Evolutionary conservation across 2,113 vertebrate species (phyloP).

Genomic region (Crotalus viridis): DNA sequence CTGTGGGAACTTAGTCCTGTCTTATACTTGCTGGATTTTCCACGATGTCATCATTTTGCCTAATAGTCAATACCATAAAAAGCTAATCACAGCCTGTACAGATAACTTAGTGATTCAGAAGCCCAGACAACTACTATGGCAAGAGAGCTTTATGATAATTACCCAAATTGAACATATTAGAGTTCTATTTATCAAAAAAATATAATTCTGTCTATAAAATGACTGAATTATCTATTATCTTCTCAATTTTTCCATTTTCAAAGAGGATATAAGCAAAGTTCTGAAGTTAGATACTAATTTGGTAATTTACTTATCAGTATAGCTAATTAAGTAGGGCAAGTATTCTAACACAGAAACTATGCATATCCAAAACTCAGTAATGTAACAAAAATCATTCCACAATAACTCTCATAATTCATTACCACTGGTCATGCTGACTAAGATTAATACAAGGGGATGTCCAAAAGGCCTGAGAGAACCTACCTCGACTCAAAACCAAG

Average conservation of each 20-base stretch:
- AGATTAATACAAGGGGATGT: not conserved
- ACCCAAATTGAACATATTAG: not conserved
- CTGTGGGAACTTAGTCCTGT: conserved; percentile 19
- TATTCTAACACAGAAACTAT: not conserved
- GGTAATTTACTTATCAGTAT: not conserved
- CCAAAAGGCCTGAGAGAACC: not conserved
- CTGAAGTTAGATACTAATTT: not conserved
- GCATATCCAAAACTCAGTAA: not conserved
- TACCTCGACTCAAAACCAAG: not conserved
- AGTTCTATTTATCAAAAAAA: not conserved
- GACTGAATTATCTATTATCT: not conserved
- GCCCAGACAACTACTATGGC: not conserved
- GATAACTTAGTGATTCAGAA: not conserved
- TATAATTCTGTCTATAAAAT: not conserved
- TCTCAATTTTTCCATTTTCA: not conserved
- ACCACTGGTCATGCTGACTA: not conserved
- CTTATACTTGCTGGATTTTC: not conserved
- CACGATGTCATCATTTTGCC: not conserved
- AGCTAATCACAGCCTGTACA: not conserved
- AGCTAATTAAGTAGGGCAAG: not conserved
- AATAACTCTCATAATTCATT: not conserved
- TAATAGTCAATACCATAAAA: not conserved
- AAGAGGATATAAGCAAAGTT: not conserved
- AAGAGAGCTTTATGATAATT: not conserved
- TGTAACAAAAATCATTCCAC: not conserved